Base-by-base conservation (phyloP, 2,113 vertebrate species). In the Cyprinodon tularosa region DNA sequence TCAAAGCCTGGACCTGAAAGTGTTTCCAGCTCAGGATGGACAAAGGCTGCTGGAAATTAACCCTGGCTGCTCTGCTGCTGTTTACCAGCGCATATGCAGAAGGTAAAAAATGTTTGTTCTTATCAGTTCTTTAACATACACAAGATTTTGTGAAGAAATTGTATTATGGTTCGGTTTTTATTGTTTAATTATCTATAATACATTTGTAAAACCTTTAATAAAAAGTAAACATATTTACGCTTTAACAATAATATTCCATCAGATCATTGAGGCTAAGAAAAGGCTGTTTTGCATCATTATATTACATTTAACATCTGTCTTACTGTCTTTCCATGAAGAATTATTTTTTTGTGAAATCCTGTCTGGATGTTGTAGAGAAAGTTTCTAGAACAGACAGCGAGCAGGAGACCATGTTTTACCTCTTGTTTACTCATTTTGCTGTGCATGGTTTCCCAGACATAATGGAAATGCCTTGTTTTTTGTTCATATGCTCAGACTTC, bases 41-140 rank as follows among this genome's bases (percentile, higher is more conserved):
- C 10, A 57, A 14, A 47, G 20, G 59, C 64, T 44, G 42, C 48
- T 84, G 81, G 66, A 81, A 10, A 68, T 48, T 61, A 5, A 62
- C 68, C 9, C 15, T 88, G 62, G 66, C 22, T n/a, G 61, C 93
- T 3, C 37, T 86, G 17, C n/a, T 86, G 73, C 45, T 87, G 66
- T 44, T 77, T 12, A 57, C 72, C 61, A 37, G 57, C 48, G 40
- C 45, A 0, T 62, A 59, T 9, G 72, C 66, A 42, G 80, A 88
- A 71, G 92, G 92, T 93, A 88, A 85, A 37, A 50, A 44, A n/a
- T 3, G 7, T 60, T 44, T 65, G 8, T 38, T 68, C 37, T 68
- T 20, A 0, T 44, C 10, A 65, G 17, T 22, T 65, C 3, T 65
- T 39, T 15, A 14, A 39, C 14, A n/a, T 17, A 7, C 13, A 9